These are phyloP conservation scores for Protobothrops flavoviridis DNA, from an alignment of 2,113 vertebrate species.

Conservation along the genomic window DNA sequence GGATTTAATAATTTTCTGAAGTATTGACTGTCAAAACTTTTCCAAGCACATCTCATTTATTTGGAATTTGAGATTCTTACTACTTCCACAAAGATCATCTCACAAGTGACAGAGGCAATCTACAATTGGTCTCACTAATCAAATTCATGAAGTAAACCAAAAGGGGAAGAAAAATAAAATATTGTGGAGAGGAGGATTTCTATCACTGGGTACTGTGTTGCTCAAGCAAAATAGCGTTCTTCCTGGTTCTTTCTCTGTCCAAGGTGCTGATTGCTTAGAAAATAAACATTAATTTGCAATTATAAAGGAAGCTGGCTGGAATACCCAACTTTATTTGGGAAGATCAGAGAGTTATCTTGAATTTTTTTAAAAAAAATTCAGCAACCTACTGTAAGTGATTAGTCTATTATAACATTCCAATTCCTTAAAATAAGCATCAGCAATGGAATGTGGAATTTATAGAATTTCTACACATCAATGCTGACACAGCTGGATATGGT, in stretches of 20 bases:
- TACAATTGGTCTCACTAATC: neutral
- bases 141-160: neutral
- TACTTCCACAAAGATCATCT: neutral
- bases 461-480: neutral
- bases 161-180: neutral
- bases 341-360: neutral
- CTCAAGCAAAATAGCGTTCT: neutral
- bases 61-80: neutral
- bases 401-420: neutral
- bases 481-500: neutral
- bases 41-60: neutral
- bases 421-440: neutral
- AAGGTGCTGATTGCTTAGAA: conserved; percentile 66
- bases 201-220: neutral
- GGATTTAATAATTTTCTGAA: neutral
- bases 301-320: rapidly evolving
- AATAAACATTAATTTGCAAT: rapidly evolving
- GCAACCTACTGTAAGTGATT: neutral
- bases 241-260: conserved; percentile 63
- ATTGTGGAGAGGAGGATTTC: neutral
- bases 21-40: neutral
- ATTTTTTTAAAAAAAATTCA: neutral
- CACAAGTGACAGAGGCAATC: neutral
- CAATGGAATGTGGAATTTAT: neutral
- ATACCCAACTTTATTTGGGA: rapidly evolving